Base-by-base conservation (phyloP, 2,888 invertebrate genomes). In the Hydraecia micacea region DNA sequence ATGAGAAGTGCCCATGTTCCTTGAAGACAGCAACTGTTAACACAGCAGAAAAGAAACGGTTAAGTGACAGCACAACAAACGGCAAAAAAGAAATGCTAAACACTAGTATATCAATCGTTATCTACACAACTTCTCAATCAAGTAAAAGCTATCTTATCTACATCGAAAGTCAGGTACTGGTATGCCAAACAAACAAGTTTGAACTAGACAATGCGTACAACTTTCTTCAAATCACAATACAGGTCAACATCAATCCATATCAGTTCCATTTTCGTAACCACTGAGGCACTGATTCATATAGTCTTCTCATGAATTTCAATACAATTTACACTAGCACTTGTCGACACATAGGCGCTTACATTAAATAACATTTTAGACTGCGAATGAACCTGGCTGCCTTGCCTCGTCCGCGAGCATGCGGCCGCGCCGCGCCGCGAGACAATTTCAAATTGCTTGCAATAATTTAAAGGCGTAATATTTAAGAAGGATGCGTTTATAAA, bases 361-460 rank as follows among this genome's bases (percentile, higher is more conserved):
- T 89, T 91, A 92, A 92, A 92, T 91, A 91, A 89, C 77, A 66
- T 84, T 89, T 90, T 86, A 90, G 91, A 88, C 81, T 73, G 73
- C 65, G 65, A 85, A 80, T 80, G 79, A 79, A 83, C 79, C 83
- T 77, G 81, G 84, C 65, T 72, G 73, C 32, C 75, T 87, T 77
- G 83, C 79, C 68, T 73, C 78, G 83, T 71, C 67, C 74, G 75
- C 58, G 49, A 71, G 79, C 72, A 76, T 67, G 77, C 67, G 86
- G 91, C 83, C 85, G 88, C 89, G 89, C 89, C 84, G 85, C 90
- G 94, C 94, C 94, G 91, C 94, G 91, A 94, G 94, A 94, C 94
- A 94, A 93, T 92, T 94, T 94, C 92, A 94, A 95, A 94, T 94
- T 94, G 93, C 94, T 83, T 87, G 92, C 92, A 91, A 95, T 95